Evolutionary conservation across 1,140 invertebrate species (phyloP).

Genomic region (Plutomurus gul): DNA sequence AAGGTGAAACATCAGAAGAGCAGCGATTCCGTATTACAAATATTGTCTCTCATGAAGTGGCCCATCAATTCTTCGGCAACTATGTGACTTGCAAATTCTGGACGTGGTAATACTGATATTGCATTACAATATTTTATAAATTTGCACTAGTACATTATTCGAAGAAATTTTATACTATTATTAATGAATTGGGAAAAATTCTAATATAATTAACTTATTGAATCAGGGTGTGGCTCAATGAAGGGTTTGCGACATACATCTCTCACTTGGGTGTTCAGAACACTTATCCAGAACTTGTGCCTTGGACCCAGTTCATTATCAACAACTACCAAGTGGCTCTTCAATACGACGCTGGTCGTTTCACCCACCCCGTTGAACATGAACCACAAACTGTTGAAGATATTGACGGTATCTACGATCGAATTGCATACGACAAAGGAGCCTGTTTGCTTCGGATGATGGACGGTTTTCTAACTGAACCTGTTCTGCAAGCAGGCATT

Average conservation of each 20-base stretch:
- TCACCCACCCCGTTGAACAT: not conserved
- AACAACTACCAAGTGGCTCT: slow-evolving; percentile 26
- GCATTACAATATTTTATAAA: not conserved
- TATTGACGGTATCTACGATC: slow-evolving; percentile 11
- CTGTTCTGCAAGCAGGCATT: slow-evolving; percentile 17
- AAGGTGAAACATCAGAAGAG: slow-evolving; percentile 77
- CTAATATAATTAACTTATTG: not conserved
- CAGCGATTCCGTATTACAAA: slow-evolving; percentile 84
- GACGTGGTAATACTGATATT: slow-evolving; percentile 69
- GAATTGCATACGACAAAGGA: slow-evolving; percentile 37
- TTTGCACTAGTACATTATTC: no score
- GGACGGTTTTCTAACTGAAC: slow-evolving; percentile 25
- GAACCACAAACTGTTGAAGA: not conserved
- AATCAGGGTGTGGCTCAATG: slow-evolving; percentile 16
- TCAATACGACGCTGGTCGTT: not conserved
- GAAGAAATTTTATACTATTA: no score
- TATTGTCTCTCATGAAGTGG: slow-evolving; percentile 83
- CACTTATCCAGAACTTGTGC: slow-evolving; percentile 22
- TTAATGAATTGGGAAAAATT: no score
- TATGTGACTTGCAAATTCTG: slow-evolving; percentile 63
- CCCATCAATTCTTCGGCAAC: slow-evolving; percentile 76
- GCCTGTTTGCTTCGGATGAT: slow-evolving; percentile 32
- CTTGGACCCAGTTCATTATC: slow-evolving; percentile 9
- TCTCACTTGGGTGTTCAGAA: not conserved
- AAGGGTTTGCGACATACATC: slow-evolving; percentile 28